Base-by-base conservation (phyloP, 2,113 vertebrate species). In the Eulacestoma nigropectus region DNA sequence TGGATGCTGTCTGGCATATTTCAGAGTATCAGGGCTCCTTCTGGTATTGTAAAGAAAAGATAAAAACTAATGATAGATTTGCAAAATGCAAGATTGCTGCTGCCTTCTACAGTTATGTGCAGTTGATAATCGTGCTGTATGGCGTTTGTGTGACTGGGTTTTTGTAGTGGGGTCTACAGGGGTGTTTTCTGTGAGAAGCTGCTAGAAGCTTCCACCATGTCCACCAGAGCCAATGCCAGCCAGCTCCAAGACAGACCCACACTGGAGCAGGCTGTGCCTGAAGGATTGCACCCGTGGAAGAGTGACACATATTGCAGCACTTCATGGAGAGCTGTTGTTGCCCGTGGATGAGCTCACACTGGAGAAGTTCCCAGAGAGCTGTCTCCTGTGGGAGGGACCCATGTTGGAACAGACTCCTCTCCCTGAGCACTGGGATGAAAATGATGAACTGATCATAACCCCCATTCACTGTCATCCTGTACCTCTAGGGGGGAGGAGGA, bases 21-120 rank as follows among this genome's bases (percentile, higher is more conserved):
- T 97, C 83, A 94, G 86, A 95, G 75, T 83, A 92, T 74, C 89
- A 87, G 64, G 65, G 53, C 81, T 93, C 59, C 62, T 97, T 92
- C 63, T 77, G 59, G 20, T 84, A 29, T 78, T 79, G 42, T 65
- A 72, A 96, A 96, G 55, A 80, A 76, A 96, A 92, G 88, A 62
- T n/a, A 73, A 53, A 93, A 65, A 13, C 23, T 69, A 77, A 9
- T 46, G 4, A 74, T 59, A 93, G 39, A 62, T 84, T 92, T 88
- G n/a, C 74, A 91, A 90, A 88, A 63, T 50, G 25, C 15, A 86
- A 57, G 72, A 83, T 74, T 74, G 16, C 9, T 86, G 17, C 57
- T 50, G n/a, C 37, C 29, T 82, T 83, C 57, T 69, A 14, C 29
- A 74, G 20, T 72, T 65, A 46, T 10, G 23, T 70, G 33, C 35